Conservation (phyloP, 1,140 invertebrate genomes). For the Drosophila sturtevanti region DNA sequence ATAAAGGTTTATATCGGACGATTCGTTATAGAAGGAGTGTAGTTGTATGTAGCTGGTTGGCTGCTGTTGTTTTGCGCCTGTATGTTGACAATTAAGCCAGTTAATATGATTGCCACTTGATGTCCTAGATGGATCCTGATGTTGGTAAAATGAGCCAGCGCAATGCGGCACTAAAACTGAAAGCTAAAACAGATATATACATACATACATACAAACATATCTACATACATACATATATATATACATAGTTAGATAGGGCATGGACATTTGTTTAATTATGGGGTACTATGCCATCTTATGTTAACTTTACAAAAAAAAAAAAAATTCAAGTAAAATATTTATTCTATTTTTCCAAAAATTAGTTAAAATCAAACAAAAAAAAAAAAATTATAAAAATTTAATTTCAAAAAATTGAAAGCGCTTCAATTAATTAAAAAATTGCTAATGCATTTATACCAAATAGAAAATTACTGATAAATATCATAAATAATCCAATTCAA, state of each 20-base stretch:
- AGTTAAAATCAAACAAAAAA: no score
- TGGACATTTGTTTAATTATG: neutral
- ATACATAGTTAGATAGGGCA: neutral
- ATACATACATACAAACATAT: conserved; percentile 21
- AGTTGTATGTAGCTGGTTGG: conserved; percentile 7
- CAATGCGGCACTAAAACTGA: conserved; percentile 59
- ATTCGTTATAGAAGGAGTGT: conserved; percentile 27
- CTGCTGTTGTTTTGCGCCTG: conserved; percentile 44
- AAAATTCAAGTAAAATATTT: no score
- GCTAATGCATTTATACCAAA: no score
- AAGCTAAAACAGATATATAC: conserved; percentile 22
- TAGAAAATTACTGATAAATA: no score
- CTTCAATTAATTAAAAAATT: no score
- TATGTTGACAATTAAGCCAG: conserved; percentile 77
- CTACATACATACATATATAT: conserved; percentile 1
- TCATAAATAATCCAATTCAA: no score
- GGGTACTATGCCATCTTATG: no score
- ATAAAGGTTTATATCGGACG: neutral
- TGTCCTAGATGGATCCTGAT: conserved; percentile 62
- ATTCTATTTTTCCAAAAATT: no score
- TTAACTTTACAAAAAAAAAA: no score
- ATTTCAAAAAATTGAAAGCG: no score
- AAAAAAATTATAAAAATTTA: no score
- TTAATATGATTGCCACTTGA: conserved; percentile 80
- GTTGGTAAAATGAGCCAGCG: conserved; percentile 52